Evolutionary conservation across 2,797 vertebrate species (phyloP), one percentile per base, ranked within the genome.

Genomic region (Gobionotothen gibberifrons): DNA sequence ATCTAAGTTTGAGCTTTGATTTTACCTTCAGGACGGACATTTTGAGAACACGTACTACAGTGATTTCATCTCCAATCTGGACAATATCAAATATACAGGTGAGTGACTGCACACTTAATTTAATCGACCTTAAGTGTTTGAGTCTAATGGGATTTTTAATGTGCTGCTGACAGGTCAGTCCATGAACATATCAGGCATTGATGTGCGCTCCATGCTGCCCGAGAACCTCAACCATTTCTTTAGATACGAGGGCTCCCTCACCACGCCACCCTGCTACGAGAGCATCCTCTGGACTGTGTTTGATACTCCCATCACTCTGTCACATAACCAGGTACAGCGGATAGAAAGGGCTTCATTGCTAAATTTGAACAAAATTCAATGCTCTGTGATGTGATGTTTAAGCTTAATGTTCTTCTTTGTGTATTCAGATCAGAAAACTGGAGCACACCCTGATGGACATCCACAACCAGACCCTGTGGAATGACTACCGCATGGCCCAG

Each of bases 21-120:
- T 46, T 36, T 69, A 9, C 82, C 82, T 90, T 53, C 87, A 99
- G 98, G 94, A 95, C 1, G 93, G 95, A 0, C 92, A 96, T 77
- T 94, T 96, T 12, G 96, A 98, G 86, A 99, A 99, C 73, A 95
- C 94, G 1, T 97, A 98, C 87, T 99, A 98, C 86, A 97, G 94
- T 0, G 87, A 95, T 54, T 95, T 99, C 76, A 95, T 98, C 67
- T 92, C 92, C 75, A 96, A 93, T 72, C 75, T 99, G 92, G 86
- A 72, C 6, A 93, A 92, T 40, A 91, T 99, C 90, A 94, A 85
- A 81, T 94, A 93, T 82, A 84, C 96, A 93, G 97, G 98, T 99
- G 90, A 91, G 89, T 71, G n/a, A 17, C 32, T 44, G 17, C 22
- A 19, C 48, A 10, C 2, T 17, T 9, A 14, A 12, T 47, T 6